These are phyloP conservation scores for Slavum lentiscoides DNA, from an alignment of 2,888 invertebrate genomes.

Conservation along the genomic window DNA sequence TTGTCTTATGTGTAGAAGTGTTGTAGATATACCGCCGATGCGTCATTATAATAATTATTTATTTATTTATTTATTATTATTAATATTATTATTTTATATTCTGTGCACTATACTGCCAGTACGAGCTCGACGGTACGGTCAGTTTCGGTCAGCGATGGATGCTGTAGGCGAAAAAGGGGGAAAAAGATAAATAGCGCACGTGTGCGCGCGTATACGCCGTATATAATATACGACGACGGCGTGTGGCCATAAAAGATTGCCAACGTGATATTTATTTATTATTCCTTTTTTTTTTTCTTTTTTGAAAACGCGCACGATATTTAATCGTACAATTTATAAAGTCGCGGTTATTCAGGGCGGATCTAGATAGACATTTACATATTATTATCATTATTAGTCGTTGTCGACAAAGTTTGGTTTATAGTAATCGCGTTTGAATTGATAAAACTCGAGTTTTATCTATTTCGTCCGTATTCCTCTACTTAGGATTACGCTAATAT, in stretches of 20 bases:
- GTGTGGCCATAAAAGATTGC: slow-evolving; percentile 28
- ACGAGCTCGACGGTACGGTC: neutral
- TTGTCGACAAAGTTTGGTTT: too few species aligned
- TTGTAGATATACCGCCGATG: slow-evolving; percentile 22
- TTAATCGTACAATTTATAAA: neutral
- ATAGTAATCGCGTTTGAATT: too few species aligned
- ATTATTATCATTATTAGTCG: too few species aligned
- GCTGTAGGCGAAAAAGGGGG: neutral
- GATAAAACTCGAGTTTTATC: too few species aligned
- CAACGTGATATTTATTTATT: slow-evolving; percentile 14
- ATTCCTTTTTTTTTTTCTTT: neutral
- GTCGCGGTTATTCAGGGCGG: too few species aligned
- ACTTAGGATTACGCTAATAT: too few species aligned
- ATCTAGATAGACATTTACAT: too few species aligned
- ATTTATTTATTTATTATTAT: slow-evolving; percentile 2
- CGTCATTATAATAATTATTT: slow-evolving; percentile 22
- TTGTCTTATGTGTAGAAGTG: slow-evolving; percentile 18
- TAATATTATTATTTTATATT: too few species aligned
- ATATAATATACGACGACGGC: neutral
- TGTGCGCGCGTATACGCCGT: neutral
- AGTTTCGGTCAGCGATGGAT: neutral
- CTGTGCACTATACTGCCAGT: neutral
- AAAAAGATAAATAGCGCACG: slow-evolving; percentile 23
- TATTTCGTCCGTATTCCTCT: too few species aligned
- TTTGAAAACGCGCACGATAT: neutral